Evolutionary conservation across 2,888 invertebrate species (phyloP), one percentile per base, ranked within the genome.

Genomic region (Amiota minor): DNA sequence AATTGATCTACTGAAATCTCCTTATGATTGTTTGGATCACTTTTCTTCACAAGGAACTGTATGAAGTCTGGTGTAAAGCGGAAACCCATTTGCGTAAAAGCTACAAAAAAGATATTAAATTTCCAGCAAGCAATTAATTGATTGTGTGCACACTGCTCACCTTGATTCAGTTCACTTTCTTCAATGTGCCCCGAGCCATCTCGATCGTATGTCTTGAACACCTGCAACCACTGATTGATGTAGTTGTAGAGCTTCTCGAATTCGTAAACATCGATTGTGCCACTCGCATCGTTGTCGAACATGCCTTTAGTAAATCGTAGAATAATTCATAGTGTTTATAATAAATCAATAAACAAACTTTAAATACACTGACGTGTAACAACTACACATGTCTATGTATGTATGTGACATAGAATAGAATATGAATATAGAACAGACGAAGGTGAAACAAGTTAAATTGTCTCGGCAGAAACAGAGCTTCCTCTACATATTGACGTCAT

Each of bases 51-150:
- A 74, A 97, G 89, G 84, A 94, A 93, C 74, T 91, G 92, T 12
- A 95, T 91, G 86, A 97, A 97, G 47, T 95, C 94, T 0, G 94
- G 94, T 12, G 95, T 92, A 82, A 97, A 94, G 65, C 94, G 92
- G 86, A 96, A 97, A 50, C 97, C 97, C 97, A 97, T 97, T 90
- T 96, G 95, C 49, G 92, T 91, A 69, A 97, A 91, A 6, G 97
- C 97, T 94, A 91, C 61, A 50, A 56, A 68, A 23, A 9, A 12
- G 12, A 18, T 35, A 35, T 35, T 35, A 35, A 35, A 6, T 2
- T 35, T 12, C 4, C 45, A 20, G 50, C 35, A 50, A 35, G 47
- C 65, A 64, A 12, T 1, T 3, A 20, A 47, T 14, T 16, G 9
- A 61, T 65, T 47, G n/a, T 23, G 6, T 35, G 2, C 35, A 14